Conservation (phyloP, 2,888 invertebrate genomes). For the Leptinotarsa rubiginosa region DNA sequence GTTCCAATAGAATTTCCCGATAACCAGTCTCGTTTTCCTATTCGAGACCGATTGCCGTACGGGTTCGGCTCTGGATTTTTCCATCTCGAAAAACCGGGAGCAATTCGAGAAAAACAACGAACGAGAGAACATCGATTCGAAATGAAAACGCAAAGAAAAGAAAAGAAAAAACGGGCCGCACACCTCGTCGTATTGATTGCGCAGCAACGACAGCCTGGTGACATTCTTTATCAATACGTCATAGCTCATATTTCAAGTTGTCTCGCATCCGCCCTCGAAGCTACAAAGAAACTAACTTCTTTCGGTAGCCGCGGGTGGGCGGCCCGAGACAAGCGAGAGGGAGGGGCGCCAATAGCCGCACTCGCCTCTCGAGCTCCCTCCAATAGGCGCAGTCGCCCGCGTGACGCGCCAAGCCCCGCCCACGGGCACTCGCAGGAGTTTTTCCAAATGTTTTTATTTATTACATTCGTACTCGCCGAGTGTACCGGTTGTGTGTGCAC, state of each 20-base stretch:
- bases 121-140: conserved; percentile 51
- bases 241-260: conserved; percentile 69
- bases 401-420: conserved; percentile 63
- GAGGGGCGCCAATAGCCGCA: conserved; percentile 61
- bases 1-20: too few relatives aligned
- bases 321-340: conserved; percentile 45
- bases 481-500: conserved; percentile 72
- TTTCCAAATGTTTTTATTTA: conserved; percentile 75
- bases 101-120: conserved; percentile 51
- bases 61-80: conserved; percentile 31
- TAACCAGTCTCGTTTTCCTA: too few relatives aligned
- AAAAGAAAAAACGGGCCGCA: conserved; percentile 54
- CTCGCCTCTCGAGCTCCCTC: conserved; percentile 59
- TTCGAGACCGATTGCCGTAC: not conserved
- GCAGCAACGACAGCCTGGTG: conserved; percentile 74
- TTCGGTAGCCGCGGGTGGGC: conserved; percentile 64
- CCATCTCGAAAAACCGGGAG: conserved; percentile 41
- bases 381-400: conserved; percentile 71
- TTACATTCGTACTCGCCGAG: conserved; percentile 78
- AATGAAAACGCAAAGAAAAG: conserved; percentile 43
- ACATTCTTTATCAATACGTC: conserved; percentile 76
- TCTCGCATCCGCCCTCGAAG: conserved; percentile 67
- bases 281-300: conserved; percentile 73
- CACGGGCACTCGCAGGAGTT: conserved; percentile 67
- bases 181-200: conserved; percentile 67